Percentiles rank a stretch among this genome's conserved stretches.
Evolutionary conservation across 2,888 invertebrate genomes (phyloP).

Genomic region (Darwinula stevensoni): DNA sequence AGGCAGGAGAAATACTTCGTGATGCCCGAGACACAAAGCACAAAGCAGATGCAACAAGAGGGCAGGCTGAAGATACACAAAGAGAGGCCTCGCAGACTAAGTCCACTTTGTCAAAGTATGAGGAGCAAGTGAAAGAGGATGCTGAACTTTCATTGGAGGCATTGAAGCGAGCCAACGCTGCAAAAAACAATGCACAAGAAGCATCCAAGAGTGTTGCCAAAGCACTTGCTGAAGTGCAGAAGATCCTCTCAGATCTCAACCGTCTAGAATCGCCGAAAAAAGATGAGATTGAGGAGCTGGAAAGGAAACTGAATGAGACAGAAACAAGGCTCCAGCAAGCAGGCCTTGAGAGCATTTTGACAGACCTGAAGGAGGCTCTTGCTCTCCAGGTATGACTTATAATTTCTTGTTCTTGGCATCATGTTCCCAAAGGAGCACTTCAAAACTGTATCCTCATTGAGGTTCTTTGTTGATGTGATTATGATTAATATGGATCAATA

Average conservation of each 20-base stretch:
- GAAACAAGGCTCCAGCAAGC: conserved; percentile 37
- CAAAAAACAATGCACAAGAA: conserved; percentile 48
- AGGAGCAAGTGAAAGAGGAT: conserved; percentile 12
- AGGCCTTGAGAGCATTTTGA: conserved; percentile 42
- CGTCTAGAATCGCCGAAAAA: conserved; percentile 33
- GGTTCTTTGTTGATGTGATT: too few species aligned
- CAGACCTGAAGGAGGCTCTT: conserved; percentile 35
- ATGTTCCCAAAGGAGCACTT: too few species aligned
- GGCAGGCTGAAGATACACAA: conserved; percentile 45
- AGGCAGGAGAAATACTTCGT: too few species aligned
- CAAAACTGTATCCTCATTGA: too few species aligned
- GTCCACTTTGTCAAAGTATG: too few species aligned
- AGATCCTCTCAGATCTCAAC: conserved; percentile 41
- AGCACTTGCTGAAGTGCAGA: conserved; percentile 42
- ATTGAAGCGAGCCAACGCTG: conserved; percentile 42
- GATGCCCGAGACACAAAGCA: not conserved
- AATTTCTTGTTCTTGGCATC: too few species aligned
- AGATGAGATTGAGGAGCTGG: conserved; percentile 17
- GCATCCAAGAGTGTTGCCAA: conserved; percentile 51
- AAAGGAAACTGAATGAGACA: conserved; percentile 32
- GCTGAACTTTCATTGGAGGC: conserved; percentile 22
- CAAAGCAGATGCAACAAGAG: conserved; percentile 8
- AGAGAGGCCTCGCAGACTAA: conserved; percentile 46
- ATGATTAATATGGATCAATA: too few species aligned
- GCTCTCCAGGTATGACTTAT: conserved; percentile 24